These are phyloP conservation scores for Parnassius mnemosyne DNA, from an alignment of 2,888 invertebrate genomes.

Conservation along the genomic window DNA sequence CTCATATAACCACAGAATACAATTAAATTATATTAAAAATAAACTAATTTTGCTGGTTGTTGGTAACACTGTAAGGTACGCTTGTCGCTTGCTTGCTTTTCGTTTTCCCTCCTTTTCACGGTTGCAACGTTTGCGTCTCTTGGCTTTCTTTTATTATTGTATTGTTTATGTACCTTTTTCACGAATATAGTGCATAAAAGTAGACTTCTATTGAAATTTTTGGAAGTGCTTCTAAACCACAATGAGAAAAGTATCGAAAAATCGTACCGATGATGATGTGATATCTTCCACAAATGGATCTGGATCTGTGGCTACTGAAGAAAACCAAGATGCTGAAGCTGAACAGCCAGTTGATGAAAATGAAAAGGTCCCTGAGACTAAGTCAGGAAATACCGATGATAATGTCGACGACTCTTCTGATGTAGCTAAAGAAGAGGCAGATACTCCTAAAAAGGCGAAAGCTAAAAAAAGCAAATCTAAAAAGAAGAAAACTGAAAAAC, in stretches of 20 bases:
- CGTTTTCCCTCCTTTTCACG: constrained; percentile 26
- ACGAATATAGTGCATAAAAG: not conserved
- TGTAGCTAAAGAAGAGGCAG: constrained; percentile 24
- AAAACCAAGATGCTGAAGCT: constrained; percentile 35
- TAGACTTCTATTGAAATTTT: too few species aligned
- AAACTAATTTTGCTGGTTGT: too few species aligned
- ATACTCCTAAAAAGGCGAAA: constrained; percentile 24
- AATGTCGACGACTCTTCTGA: constrained; percentile 36
- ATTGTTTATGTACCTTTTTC: constrained; percentile 11
- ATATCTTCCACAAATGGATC: constrained; percentile 74
- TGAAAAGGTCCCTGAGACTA: constrained; percentile 35
- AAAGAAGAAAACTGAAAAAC: constrained; percentile 58
- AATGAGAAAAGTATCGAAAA: constrained; percentile 74
- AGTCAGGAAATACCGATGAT: constrained; percentile 39
- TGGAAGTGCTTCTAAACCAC: not conserved
- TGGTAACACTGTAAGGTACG: constrained; percentile 20
- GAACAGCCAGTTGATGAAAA: constrained; percentile 31
- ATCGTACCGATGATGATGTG: constrained; percentile 67
- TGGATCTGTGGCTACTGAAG: constrained; percentile 53
- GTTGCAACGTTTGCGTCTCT: constrained; percentile 12
- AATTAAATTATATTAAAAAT: too few species aligned
- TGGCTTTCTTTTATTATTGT: not conserved
- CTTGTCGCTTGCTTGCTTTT: constrained; percentile 19
- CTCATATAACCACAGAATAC: too few species aligned
- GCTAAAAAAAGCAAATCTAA: constrained; percentile 40